These are phyloP conservation scores for Caenorhabditis brenneri DNA, from an alignment of 1,140 invertebrate genomes.

Conservation along the genomic window DNA sequence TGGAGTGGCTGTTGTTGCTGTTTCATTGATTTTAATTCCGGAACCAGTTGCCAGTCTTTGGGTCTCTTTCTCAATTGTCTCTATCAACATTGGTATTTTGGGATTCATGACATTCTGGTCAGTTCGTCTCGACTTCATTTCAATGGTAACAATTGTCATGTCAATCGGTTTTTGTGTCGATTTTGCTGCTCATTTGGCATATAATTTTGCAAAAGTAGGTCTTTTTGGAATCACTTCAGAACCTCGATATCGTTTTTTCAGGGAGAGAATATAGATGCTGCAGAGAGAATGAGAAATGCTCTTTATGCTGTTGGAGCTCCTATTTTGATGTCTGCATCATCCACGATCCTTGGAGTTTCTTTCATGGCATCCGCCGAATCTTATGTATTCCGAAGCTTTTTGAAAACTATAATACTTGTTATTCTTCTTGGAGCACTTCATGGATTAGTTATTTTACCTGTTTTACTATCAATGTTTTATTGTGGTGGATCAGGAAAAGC, in stretches of 20 bases:
- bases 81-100: slow-evolving; percentile 89
- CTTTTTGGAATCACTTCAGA: slow-evolving; percentile 75
- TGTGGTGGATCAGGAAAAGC: slow-evolving; percentile 48
- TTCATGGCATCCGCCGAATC: slow-evolving; percentile 86
- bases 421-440: slow-evolving; percentile 77
- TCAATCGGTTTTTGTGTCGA: slow-evolving; percentile 97
- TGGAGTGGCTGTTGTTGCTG: slow-evolving; percentile 89
- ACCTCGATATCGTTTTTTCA: slow-evolving; percentile 75
- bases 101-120: slow-evolving; percentile 96
- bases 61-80: slow-evolving; percentile 89
- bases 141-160: slow-evolving; percentile 98
- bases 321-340: slow-evolving; percentile 87
- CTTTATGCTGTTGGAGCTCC: slow-evolving; percentile 87
- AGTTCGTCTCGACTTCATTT: slow-evolving; percentile 92
- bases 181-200: slow-evolving; percentile 94
- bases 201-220: slow-evolving; percentile 81
- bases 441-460: slow-evolving; percentile 74
- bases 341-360: slow-evolving; percentile 85
- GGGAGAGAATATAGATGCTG: slow-evolving; percentile 74
- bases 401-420: slow-evolving; percentile 95
- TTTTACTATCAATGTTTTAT: slow-evolving; percentile 80
- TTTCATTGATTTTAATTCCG: slow-evolving; percentile 92
- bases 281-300: slow-evolving; percentile 79
- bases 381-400: slow-evolving; percentile 96
- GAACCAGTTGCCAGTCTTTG: slow-evolving; percentile 88